A percentile compares a stretch with the other conserved stretches of the same genome.
Conservation (phyloP, 2,113 vertebrate genomes). For the Gymnogyps californianus region DNA sequence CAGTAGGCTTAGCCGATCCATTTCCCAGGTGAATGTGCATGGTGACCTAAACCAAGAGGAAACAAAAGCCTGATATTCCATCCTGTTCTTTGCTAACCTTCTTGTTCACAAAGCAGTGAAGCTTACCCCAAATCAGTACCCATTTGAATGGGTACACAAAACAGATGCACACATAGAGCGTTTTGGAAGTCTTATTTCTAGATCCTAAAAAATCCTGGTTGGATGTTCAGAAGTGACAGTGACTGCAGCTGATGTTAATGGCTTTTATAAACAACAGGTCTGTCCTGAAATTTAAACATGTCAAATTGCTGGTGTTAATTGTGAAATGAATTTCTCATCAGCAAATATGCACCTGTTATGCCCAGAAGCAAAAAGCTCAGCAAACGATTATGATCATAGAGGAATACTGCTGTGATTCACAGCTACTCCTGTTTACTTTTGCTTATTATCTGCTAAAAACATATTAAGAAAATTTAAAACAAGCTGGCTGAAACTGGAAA, state of each 20-base stretch:
- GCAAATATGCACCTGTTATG: constrained; percentile 8
- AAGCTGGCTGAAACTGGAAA: not conserved
- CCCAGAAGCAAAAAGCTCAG: not conserved
- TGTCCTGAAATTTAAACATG: not conserved
- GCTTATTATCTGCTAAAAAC: not conserved
- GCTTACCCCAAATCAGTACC: not conserved
- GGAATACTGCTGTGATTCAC: constrained; percentile 5
- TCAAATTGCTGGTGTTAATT: not conserved
- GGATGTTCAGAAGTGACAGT: not conserved
- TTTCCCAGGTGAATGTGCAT: not conserved
- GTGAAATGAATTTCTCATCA: not conserved
- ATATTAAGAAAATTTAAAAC: not conserved
- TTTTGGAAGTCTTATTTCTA: not conserved
- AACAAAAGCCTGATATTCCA: not conserved
- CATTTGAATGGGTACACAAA: not conserved
- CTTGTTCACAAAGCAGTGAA: not conserved
- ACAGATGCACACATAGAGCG: not conserved
- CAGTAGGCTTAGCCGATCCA: not conserved
- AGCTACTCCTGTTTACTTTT: not conserved
- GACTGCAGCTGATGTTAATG: not conserved
- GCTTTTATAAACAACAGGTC: not conserved
- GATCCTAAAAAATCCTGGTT: not conserved
- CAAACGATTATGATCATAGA: not conserved
- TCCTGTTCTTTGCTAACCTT: not conserved
- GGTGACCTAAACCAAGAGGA: not conserved